phyloP scores from a whole-genome alignment of 1,140 invertebrate species.

The Drosophila pseudoobscura region DNA sequence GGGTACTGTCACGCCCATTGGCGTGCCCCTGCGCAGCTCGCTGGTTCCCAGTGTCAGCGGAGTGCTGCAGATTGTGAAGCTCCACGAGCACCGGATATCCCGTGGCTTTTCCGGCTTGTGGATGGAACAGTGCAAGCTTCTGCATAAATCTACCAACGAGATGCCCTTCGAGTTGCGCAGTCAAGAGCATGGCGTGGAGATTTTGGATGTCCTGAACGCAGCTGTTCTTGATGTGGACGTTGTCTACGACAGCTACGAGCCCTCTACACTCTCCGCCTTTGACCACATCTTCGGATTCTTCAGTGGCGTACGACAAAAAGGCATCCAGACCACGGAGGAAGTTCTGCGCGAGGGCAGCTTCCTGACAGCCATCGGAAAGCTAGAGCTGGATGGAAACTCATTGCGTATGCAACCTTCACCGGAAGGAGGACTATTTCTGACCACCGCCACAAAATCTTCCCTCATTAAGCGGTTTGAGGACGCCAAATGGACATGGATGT shows the following conservation, averaged over 20 bases:
- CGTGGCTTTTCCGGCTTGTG: slow-evolving; percentile 90
- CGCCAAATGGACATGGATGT: slow-evolving; percentile 84
- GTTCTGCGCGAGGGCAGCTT: slow-evolving; percentile 90
- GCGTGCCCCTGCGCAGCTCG: slow-evolving; percentile 88
- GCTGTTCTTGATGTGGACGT: slow-evolving; percentile 91
- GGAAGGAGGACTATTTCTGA: slow-evolving; percentile 89
- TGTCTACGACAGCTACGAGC: slow-evolving; percentile 90
- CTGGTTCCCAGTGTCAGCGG: slow-evolving; percentile 88
- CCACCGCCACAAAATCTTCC: slow-evolving; percentile 87
- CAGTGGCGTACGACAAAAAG: slow-evolving; percentile 89
- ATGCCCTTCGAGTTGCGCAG: slow-evolving; percentile 89
- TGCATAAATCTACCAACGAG: slow-evolving; percentile 89
- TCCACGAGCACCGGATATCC: slow-evolving; percentile 89
- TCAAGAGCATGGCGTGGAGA: slow-evolving; percentile 87
- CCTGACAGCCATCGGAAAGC: slow-evolving; percentile 90
- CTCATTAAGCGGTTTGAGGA: slow-evolving; percentile 88
- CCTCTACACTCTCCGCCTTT: slow-evolving; percentile 87
- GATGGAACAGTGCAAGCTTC: slow-evolving; percentile 89
- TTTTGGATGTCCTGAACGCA: slow-evolving; percentile 88
- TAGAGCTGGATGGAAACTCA: slow-evolving; percentile 85
- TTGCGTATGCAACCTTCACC: slow-evolving; percentile 88
- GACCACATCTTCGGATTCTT: slow-evolving; percentile 93
- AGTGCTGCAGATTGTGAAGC: slow-evolving; percentile 87
- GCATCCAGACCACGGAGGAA: slow-evolving; percentile 91
- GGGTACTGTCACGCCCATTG: slow-evolving; percentile 89